Base-by-base conservation (phyloP, 2,888 invertebrate genomes). In the Ganaspis brasiliensis region DNA sequence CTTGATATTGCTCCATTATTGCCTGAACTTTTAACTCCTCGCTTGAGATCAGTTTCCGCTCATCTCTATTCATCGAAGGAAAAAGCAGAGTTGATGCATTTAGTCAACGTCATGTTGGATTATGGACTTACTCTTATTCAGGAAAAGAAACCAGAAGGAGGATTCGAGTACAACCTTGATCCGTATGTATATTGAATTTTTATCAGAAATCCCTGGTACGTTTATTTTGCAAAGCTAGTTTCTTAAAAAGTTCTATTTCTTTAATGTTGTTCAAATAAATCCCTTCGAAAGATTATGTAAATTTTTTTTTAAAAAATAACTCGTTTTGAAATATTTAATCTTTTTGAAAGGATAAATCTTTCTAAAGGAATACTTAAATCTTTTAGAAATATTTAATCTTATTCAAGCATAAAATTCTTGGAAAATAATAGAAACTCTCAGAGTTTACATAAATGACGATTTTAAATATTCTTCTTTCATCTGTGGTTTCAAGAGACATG, bases 51-150 rank as follows among this genome's bases (percentile, higher is more conserved):
- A 24, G 85, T 91, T 37, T 94, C 94, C 82, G 92, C 93, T 12
- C 95, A 97, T 93, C 91, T 97, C 72, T 97, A 96, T 92, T 96
- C 95, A 21, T 92, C 93, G 2, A 92, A 93, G 79, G 98, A 98
- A 91, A 95, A 95, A 72, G 93, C 93, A 14, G 94, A 95, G 56
- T 89, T 99, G 37, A 89, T 92, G 0, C 92, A 94, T 31, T 94
- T 97, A 35, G 96, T 98, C 12, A 93, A 95, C 82, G 93, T 96
- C 0, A 97, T 99, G 97, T 95, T 98, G 70, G 96, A 97, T 89
- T 97, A 97, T 91, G 98, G 97, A 78, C 92, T 99, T 80, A 95
- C 95, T 74, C 98, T 97, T 91, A 92, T 94, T 0, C 98, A 98
- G 91, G 95, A 96, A 78, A 94, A 96, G 73, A 93, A 93, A 6